A percentile compares a stretch with the other conserved stretches of the same genome.
phyloP scores from a whole-genome alignment of 2,888 invertebrate species.

The Tetanocera ferruginea region DNA sequence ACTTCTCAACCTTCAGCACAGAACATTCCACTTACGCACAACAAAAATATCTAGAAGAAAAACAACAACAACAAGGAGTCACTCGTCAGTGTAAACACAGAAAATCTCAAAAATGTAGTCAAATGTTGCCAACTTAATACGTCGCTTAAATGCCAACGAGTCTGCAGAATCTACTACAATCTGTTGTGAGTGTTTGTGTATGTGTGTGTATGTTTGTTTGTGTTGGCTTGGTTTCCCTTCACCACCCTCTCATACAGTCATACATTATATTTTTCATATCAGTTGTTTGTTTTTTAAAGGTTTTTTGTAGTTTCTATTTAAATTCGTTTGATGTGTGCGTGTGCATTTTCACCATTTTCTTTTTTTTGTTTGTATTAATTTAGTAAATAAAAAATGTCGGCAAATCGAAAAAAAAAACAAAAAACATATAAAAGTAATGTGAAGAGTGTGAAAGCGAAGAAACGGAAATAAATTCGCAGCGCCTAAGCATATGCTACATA shows the following conservation, averaged over 20 bases:
- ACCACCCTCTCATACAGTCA: no score
- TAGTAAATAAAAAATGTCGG: no score
- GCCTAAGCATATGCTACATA: slow-evolving; percentile 4
- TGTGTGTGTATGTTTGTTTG: slow-evolving; percentile 4
- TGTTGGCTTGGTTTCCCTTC: not conserved
- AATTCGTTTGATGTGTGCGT: not conserved
- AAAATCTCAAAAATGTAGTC: slow-evolving; percentile 13
- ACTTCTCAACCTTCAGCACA: not conserved
- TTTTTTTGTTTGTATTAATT: not conserved
- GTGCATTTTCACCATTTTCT: not conserved
- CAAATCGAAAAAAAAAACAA: not conserved
- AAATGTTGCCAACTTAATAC: slow-evolving; percentile 18
- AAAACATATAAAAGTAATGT: not conserved
- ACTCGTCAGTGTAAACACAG: not conserved
- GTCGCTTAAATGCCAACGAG: slow-evolving; percentile 19
- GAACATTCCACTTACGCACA: not conserved
- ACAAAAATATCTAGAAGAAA: not conserved
- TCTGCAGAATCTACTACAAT: not conserved
- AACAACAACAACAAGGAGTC: not conserved
- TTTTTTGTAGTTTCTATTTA: no score
- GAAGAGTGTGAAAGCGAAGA: not conserved
- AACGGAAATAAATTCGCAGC: not conserved
- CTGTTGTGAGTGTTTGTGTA: no score
- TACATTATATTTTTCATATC: not conserved
- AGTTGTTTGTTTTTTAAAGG: slow-evolving; percentile 3